Percentiles rank a stretch among this genome's conserved stretches.
Conservation (phyloP, 2,113 vertebrate genomes). For the Stegastes partitus region DNA sequence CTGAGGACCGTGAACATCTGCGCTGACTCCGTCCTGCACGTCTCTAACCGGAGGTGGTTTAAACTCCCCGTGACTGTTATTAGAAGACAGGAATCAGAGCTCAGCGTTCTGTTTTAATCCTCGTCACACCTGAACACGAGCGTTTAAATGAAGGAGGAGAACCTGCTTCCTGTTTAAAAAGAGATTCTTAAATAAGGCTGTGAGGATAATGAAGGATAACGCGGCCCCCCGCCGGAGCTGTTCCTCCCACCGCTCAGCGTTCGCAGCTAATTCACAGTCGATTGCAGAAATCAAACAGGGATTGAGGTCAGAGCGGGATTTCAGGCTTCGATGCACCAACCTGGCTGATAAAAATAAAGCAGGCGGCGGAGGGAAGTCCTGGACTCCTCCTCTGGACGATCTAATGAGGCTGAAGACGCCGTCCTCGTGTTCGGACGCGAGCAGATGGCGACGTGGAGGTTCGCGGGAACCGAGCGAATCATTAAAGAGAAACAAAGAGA, state of each 20-base stretch:
- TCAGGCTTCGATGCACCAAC: too few relatives aligned
- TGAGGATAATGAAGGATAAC: slow-evolving; percentile 64
- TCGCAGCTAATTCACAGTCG: slow-evolving; percentile 46
- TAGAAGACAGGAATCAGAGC: slow-evolving; percentile 4
- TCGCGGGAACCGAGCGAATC: not conserved
- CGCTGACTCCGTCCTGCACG: too few relatives aligned
- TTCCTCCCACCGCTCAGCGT: slow-evolving; percentile 35
- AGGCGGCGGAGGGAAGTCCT: too few relatives aligned
- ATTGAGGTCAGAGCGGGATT: slow-evolving; percentile 41
- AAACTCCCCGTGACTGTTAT: too few relatives aligned
- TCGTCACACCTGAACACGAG: slow-evolving; percentile 58
- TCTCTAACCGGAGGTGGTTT: too few relatives aligned
- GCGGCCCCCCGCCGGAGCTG: slow-evolving; percentile 32
- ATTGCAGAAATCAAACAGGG: slow-evolving; percentile 37
- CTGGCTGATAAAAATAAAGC: too few relatives aligned
- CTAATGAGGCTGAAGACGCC: slow-evolving; percentile 40
- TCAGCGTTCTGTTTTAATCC: slow-evolving; percentile 21
- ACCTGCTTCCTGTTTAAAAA: slow-evolving; percentile 47
- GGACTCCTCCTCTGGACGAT: slow-evolving; percentile 2
- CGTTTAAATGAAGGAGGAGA: slow-evolving; percentile 36
- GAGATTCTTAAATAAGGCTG: slow-evolving; percentile 54
- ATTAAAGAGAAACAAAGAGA: not conserved
- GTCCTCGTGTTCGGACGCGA: slow-evolving; percentile 22
- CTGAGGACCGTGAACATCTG: too few relatives aligned
- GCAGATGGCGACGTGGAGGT: slow-evolving; percentile 11